Conservation (phyloP, 1,140 invertebrate species). For the Aphelinus atriplicis region DNA sequence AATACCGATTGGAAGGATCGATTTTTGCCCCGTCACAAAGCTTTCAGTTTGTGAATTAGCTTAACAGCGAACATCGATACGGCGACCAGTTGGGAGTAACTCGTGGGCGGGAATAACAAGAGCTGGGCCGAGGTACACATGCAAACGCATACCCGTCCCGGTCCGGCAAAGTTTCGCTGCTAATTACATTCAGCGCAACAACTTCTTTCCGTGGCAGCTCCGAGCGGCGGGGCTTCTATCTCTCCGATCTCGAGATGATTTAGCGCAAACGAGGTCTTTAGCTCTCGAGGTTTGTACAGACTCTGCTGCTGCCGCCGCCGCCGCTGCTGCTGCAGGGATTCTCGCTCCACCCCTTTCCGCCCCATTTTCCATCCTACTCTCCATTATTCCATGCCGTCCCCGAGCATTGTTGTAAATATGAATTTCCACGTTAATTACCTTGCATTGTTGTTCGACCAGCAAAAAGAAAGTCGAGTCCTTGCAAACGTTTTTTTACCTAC, state of each 20-base stretch:
- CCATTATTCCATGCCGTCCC: conserved; percentile 13
- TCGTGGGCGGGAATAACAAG: conserved; percentile 1
- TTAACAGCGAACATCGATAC: not conserved
- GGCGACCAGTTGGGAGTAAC: too few relatives aligned
- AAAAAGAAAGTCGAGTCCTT: not conserved
- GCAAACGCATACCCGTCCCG: not conserved
- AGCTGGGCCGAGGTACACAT: not conserved
- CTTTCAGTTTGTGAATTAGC: not conserved
- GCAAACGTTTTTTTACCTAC: not conserved
- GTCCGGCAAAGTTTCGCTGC: conserved; percentile 22
- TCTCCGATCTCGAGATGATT: conserved; percentile 29
- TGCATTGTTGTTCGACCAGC: not conserved
- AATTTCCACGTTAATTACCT: conserved; percentile 7
- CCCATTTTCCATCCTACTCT: not conserved
- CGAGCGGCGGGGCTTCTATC: not conserved
- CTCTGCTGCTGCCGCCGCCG: not conserved
- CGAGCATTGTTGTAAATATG: conserved; percentile 12
- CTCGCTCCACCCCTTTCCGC: not conserved
- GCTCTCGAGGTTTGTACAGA: conserved; percentile 9
- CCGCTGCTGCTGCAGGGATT: not conserved
- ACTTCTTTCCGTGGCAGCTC: conserved; percentile 24
- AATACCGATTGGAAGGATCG: too few relatives aligned
- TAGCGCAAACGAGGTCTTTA: conserved; percentile 39
- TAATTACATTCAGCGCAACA: conserved; percentile 37
- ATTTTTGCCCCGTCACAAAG: too few relatives aligned